Percentiles rank a stretch among this genome's conserved stretches.
phyloP scores from a whole-genome alignment of 2,888 invertebrate species.

The Zele albiditarsus region DNA sequence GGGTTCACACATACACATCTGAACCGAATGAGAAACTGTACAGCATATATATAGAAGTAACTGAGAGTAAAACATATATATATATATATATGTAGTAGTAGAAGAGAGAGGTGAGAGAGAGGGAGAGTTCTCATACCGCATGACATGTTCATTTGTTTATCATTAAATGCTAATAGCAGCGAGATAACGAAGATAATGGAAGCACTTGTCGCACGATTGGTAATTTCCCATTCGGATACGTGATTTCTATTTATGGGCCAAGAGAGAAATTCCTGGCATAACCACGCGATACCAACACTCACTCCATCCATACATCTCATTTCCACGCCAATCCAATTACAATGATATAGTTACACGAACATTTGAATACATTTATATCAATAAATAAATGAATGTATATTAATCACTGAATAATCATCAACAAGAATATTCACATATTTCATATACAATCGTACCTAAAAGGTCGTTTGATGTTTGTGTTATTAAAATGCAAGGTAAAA shows the following conservation, averaged over 20 bases:
- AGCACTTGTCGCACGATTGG: slow-evolving; percentile 44
- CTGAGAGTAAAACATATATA: background rate
- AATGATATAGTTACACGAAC: background rate
- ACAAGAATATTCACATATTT: background rate
- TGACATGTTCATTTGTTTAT: slow-evolving; percentile 42
- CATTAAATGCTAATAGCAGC: slow-evolving; percentile 41
- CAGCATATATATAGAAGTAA: background rate
- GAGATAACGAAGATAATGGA: slow-evolving; percentile 43
- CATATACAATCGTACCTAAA: no score
- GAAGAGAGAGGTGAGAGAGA: slow-evolving; percentile 1
- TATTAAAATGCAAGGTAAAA: no score
- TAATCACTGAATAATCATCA: background rate
- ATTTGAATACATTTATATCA: background rate
- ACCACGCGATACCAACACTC: slow-evolving; percentile 27
- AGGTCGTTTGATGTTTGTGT: no score
- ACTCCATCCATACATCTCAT: slow-evolving; percentile 17
- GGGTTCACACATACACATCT: background rate
- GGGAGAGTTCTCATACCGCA: slow-evolving; percentile 11
- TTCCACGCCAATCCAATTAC: slow-evolving; percentile 20
- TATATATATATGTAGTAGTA: background rate
- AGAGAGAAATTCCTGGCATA: slow-evolving; percentile 12
- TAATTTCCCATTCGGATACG: slow-evolving; percentile 39
- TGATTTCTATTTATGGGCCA: slow-evolving; percentile 27
- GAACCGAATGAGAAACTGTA: background rate
- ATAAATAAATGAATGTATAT: background rate